Conservation (phyloP, 1,140 invertebrate species). For the Listronotus bonariensis region DNA sequence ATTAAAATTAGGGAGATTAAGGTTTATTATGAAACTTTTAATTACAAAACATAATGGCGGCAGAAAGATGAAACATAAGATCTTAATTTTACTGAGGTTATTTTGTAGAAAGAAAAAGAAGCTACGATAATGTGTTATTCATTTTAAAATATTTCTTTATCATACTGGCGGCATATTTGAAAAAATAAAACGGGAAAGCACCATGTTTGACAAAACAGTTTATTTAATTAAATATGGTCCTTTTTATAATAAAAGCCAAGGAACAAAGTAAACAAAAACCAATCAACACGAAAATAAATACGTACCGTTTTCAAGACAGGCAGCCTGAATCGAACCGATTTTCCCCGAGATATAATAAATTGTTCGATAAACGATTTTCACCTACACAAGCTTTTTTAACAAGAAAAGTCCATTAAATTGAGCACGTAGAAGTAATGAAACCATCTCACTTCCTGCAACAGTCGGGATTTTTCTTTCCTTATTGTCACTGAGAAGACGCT, state of each 20-base stretch:
- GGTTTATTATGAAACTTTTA: too few species aligned
- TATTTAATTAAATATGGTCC: background rate
- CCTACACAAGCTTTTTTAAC: constrained; percentile 49
- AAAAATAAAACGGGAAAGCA: too few species aligned
- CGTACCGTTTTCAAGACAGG: constrained; percentile 1
- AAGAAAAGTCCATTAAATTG: constrained; percentile 53
- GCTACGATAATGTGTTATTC: too few species aligned
- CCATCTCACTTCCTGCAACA: constrained; percentile 45
- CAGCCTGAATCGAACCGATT: constrained; percentile 22
- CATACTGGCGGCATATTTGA: too few species aligned
- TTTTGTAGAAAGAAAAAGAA: too few species aligned
- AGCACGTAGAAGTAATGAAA: constrained; percentile 52
- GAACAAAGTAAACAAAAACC: constrained; percentile 12
- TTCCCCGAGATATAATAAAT: constrained; percentile 44
- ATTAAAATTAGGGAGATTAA: too few species aligned
- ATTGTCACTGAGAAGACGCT: constrained; percentile 49
- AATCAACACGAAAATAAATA: constrained; percentile 13
- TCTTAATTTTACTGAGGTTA: too few species aligned
- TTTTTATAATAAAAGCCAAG: constrained; percentile 1
- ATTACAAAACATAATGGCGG: too few species aligned
- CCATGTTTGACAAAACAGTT: too few species aligned
- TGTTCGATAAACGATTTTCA: constrained; percentile 48
- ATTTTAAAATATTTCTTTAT: too few species aligned
- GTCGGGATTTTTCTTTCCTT: constrained; percentile 32
- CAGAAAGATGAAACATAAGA: too few species aligned